Conservation (phyloP, 1,140 invertebrate species). For the Microplitis mediator region DNA sequence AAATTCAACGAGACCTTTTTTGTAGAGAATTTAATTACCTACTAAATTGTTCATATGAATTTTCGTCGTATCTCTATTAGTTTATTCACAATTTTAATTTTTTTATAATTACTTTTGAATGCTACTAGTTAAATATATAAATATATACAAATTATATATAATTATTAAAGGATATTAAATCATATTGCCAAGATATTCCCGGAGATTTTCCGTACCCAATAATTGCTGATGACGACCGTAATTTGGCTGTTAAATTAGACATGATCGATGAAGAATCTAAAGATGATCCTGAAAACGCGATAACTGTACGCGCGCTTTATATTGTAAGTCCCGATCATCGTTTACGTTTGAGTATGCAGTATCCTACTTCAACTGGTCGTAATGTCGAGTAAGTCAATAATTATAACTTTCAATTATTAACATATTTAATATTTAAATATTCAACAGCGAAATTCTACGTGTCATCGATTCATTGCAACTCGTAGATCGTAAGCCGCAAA, state of each 20-base stretch:
- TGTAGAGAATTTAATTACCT: no score
- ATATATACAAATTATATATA: slow-evolving; percentile 17
- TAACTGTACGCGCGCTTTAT: slow-evolving; percentile 85
- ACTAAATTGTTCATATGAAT: no score
- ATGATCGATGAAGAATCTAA: slow-evolving; percentile 78
- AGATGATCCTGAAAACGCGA: slow-evolving; percentile 70
- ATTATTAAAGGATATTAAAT: slow-evolving; percentile 72
- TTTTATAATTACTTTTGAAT: no score
- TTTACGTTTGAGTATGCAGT: slow-evolving; percentile 84
- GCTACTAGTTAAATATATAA: no score
- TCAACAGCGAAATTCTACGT: slow-evolving; percentile 82
- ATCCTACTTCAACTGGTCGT: slow-evolving; percentile 88
- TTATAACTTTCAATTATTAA: slow-evolving; percentile 13
- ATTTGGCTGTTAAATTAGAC: slow-evolving; percentile 77
- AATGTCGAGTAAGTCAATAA: slow-evolving; percentile 84
- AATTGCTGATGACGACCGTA: slow-evolving; percentile 81
- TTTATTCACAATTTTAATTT: no score
- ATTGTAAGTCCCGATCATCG: slow-evolving; percentile 87
- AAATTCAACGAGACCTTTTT: no score
- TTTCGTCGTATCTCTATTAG: no score
- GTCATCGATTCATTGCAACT: slow-evolving; percentile 89
- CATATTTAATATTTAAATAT: slow-evolving; percentile 47
- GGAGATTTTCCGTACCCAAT: slow-evolving; percentile 85
- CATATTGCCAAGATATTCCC: slow-evolving; percentile 71
- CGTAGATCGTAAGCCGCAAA: slow-evolving; percentile 72